Evolutionary conservation across 2,113 vertebrate species (phyloP), one percentile per base, ranked within the genome.

Genomic region (Calyptomena viridis): DNA sequence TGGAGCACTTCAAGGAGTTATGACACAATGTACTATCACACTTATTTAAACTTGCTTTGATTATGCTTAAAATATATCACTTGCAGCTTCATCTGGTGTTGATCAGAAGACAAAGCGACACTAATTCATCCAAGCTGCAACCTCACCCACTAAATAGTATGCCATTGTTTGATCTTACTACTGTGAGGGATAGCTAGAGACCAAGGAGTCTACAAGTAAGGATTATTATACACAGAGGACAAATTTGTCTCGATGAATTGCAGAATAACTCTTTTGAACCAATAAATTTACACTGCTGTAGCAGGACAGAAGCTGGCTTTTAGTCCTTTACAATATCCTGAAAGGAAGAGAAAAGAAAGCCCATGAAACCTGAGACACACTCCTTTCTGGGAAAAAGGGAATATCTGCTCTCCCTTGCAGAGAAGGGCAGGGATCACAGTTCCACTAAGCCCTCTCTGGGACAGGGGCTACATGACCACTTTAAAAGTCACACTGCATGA

Each of bases 241-340:
- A 94, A 91, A 91, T 93, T 73, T 35, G 58, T 84, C 55, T 33
- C 76, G 89, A 89, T 49, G 71, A 94, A 89, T 62, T 93, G 88
- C 73, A 94, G 88, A 95, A 39, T 35, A 92, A 91, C 58, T 85
- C 66, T 64, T 89, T 40, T 30, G 44, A 89, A 78, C 58, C 79
- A 75, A 75, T 62, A 90, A 28, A 87, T 72, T 81, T 46, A 84
- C 49, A 35, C 16, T 35, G 44, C 50, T 60, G 25, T 15, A 92
- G 76, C 72, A 81, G 63, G 78, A 92, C 39, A 93, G 85, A 84
- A 90, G 62, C 31, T 78, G 73, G 35, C 31, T 71, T 69, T 78
- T 23, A 16, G 83, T 75, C n/a, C 25, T 86, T 49, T 14, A 50
- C 39, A 78, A 52, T n/a, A 85, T 14, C 47, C 60, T 60, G 39